A percentile compares a stretch with the other conserved stretches of the same genome.
Conservation (phyloP, 2,797 vertebrate species). For the Vireo griseus region DNA sequence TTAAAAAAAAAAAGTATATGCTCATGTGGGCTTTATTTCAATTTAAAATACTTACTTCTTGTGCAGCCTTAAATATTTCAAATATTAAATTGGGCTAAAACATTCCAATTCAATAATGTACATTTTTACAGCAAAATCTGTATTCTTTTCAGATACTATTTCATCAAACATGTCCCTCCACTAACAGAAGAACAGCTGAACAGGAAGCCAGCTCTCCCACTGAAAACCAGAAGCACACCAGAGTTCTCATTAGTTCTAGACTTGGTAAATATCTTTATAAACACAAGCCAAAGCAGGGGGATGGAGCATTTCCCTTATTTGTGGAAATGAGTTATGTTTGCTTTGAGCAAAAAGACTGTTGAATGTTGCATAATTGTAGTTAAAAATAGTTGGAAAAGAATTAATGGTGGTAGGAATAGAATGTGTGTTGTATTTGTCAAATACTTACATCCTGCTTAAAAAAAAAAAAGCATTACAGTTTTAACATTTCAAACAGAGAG, state of each 20-base stretch:
- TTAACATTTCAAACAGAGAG: neutral
- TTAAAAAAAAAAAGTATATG: neutral
- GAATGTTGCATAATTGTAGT: neutral
- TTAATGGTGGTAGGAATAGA: neutral
- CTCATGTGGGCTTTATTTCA: neutral
- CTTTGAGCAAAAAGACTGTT: neutral
- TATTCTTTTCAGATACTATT: slow-evolving; percentile 87
- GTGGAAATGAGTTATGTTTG: neutral
- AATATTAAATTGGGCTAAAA: neutral
- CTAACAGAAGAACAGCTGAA: slow-evolving; percentile 98
- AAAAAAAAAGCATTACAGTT: neutral
- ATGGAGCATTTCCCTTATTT: neutral
- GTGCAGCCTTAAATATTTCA: neutral
- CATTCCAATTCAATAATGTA: neutral
- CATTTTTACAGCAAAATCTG: neutral
- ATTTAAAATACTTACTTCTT: neutral
- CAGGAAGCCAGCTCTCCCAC: slow-evolving; percentile 93
- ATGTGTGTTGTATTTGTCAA: neutral
- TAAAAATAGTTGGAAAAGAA: neutral
- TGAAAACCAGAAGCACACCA: slow-evolving; percentile 98
- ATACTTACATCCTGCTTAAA: neutral
- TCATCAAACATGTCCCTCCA: slow-evolving; percentile 98
- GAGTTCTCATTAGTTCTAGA: slow-evolving; percentile 97
- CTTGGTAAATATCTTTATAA: slow-evolving; percentile 78
- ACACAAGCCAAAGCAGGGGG: neutral